Evolutionary conservation across 1,140 invertebrate species (phyloP), one percentile per base, ranked within the genome.

Genomic region (Gonioctena quinquepunctata): DNA sequence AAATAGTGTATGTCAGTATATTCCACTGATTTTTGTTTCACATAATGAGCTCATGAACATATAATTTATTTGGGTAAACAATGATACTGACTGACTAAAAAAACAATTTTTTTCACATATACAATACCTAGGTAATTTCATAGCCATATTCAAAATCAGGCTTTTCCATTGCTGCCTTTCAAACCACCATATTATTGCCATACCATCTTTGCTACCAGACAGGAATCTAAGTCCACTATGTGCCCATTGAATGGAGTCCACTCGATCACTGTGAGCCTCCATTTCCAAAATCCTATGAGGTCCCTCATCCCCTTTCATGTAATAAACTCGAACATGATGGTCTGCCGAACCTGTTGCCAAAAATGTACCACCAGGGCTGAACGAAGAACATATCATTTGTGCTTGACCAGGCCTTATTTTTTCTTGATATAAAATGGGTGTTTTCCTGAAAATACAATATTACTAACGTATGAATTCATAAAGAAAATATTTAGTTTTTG

Each of bases 191-290:
- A 99, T 90, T 74, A 94, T 90, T 0, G 96, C 97, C 2, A 92
- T 95, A 6, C 98, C 98, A 87, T 99, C 98, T 85, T 97, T 97
- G 74, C 94, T 96, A 11, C 98, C 98, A 48, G 95, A 98, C 52
- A 98, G 90, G 85, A 99, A 98, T 79, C 88, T 85, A 70, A 95
- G 83, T 0, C 93, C 92, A 25, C 84, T 84, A 82, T 98, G 93
- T 57, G 95, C 93, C 94, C 98, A 99, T 72, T 96, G 93, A 69
- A 99, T 93, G 63, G 94, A 97, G 84, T 99, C 98, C 2, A 99
- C 97, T 19, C 94, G 90, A 84, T 99, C 97, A 0, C 88, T 88
- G 83, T 99, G 97, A 1, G 92, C 91, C 77, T 98, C 94, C 1
- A 93, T 89, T 85, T 98, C 94, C 64, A 93, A 83, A 61, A 96